Base-by-base conservation (phyloP, 2,797 vertebrate species). In the Apogon hyalosoma region DNA sequence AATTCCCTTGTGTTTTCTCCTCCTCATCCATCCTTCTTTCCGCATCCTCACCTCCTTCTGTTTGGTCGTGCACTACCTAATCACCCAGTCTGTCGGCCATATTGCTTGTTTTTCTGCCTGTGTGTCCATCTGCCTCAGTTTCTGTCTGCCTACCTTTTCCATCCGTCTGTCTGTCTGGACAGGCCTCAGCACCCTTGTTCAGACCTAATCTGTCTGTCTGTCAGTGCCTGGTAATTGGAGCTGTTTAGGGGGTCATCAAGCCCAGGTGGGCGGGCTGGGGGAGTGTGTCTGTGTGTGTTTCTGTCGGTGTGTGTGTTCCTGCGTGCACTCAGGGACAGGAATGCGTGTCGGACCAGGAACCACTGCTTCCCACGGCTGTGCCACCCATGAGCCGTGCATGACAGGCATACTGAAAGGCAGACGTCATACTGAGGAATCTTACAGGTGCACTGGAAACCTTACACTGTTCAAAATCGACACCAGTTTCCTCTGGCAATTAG, bases 181-280 rank as follows among this genome's bases (percentile, higher is more conserved):
- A 90, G 89, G 87, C 90, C 88, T 88, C 90, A 89, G 93, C 92
- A 90, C 87, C 91, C 92, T 90, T 60, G 84, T 95, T 93, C 92
- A 93, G 90, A 89, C 93, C 92, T 92, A 95, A 88, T 95, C 92
- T 94, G 93, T 96, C 92, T 94, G 94, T 97, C 96, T 97, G 95
- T 98, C 96, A 97, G 86, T 97, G 84, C 90, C 94, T 94, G 91
- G 94, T 97, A 97, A 98, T 97, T 95, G 96, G 95, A 94, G 90
- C 94, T 92, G 93, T 96, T 96, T 94, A 95, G 92, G 93, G 93
- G 94, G 95, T 95, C 95, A 96, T 93, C 92, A 90, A 95, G 94
- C 95, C 93, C 94, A 95, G 89, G 92, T 94, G 90, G 93, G 92
- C 87, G 87, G 92, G 90, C 85, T 87, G 66, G 81, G 84, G 78